Conservation (phyloP, 1,140 invertebrate genomes). For the Mamestra configurata region DNA sequence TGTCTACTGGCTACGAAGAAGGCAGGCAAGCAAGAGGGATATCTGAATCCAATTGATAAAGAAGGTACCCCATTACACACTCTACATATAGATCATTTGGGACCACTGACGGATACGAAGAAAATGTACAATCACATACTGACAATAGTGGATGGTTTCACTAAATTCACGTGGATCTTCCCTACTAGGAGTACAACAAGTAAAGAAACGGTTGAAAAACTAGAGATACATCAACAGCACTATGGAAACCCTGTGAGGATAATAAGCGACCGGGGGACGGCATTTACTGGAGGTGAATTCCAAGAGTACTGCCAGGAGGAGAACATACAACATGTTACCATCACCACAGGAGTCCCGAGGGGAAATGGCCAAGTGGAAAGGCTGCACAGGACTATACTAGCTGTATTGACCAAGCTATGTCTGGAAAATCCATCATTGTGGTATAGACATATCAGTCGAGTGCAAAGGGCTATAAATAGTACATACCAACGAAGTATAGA, state of each 20-base stretch:
- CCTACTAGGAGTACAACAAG: conserved; percentile 19
- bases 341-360: conserved; percentile 26
- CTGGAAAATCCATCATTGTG: too few relatives aligned
- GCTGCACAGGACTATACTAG: conserved; percentile 1
- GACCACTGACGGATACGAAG: conserved; percentile 56
- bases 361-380: conserved; percentile 40
- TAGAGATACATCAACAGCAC: conserved; percentile 13
- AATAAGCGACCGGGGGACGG: conserved; percentile 26
- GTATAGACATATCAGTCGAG: too few relatives aligned
- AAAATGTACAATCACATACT: conserved; percentile 62
- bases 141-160: conserved; percentile 33
- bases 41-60: not conserved
- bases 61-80: not conserved
- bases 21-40: not conserved
- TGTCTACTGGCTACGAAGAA: not conserved
- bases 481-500: too few relatives aligned
- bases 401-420: conserved; percentile 18
- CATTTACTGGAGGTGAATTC: conserved; percentile 42
- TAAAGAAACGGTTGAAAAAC: not conserved
- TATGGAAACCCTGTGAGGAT: conserved; percentile 33
- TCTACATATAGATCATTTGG: conserved; percentile 60
- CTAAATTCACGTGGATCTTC: conserved; percentile 44
- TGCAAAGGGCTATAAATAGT: too few relatives aligned
- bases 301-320: conserved; percentile 17
- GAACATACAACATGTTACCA: not conserved